phyloP scores from a whole-genome alignment of 2,113 vertebrate genomes.

The Hemiscyllium ocellatum region DNA sequence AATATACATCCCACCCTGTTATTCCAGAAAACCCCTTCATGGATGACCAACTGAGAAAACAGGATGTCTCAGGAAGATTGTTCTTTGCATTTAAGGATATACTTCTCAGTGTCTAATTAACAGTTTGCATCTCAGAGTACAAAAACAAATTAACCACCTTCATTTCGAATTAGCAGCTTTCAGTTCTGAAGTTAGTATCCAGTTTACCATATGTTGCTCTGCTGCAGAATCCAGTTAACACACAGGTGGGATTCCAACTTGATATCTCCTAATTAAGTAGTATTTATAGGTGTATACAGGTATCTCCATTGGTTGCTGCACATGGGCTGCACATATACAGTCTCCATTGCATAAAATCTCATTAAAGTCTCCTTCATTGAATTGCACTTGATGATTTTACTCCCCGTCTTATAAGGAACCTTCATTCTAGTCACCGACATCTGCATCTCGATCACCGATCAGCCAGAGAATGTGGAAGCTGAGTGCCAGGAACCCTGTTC shows the following conservation, averaged over 20 bases:
- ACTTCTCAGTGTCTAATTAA: neutral
- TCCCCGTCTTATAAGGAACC: slow-evolving; percentile 37
- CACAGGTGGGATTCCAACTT: neutral
- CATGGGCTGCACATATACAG: neutral
- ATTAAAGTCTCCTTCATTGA: slow-evolving; percentile 45
- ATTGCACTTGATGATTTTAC: slow-evolving; percentile 66
- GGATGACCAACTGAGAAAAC: neutral
- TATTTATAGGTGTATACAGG: neutral
- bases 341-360: neutral
- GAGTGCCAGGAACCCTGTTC: slow-evolving; percentile 90
- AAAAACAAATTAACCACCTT: neutral
- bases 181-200: slow-evolving; percentile 28
- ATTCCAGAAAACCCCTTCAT: neutral
- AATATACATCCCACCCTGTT: neutral
- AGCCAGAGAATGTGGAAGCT: slow-evolving; percentile 96
- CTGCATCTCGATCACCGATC: slow-evolving; percentile 86
- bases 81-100: neutral
- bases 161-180: slow-evolving; percentile 31
- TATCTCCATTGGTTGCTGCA: neutral
- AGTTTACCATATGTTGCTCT: neutral
- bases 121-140: neutral
- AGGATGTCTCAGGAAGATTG: neutral
- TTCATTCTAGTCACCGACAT: slow-evolving; percentile 71
- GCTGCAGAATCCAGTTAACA: slow-evolving; percentile 22
- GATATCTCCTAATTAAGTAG: neutral